Percentiles rank a stretch among this genome's conserved stretches.
Conservation (phyloP, 2,888 invertebrate genomes). For the Corbicula japonica region DNA sequence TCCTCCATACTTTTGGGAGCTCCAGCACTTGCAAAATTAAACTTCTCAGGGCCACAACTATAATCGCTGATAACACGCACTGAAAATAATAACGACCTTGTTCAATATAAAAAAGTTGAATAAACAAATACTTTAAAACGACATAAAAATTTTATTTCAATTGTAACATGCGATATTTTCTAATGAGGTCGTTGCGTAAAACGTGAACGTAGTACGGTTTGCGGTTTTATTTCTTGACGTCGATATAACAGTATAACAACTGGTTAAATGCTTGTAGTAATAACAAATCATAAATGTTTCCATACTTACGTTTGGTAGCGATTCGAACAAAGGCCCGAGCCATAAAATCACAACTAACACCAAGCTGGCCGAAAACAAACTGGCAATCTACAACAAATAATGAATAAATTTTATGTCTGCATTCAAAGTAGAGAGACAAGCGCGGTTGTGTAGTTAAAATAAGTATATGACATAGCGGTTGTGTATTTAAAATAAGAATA, state of each 20-base stretch:
- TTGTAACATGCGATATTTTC: no score
- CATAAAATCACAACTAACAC: constrained; percentile 81
- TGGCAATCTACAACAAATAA: constrained; percentile 72
- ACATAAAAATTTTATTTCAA: no score
- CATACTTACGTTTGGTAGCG: constrained; percentile 80
- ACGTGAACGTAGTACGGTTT: no score
- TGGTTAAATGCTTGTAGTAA: no score
- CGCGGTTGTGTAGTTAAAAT: no score
- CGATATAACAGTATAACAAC: no score
- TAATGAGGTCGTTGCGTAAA: no score
- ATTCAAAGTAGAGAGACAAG: not conserved
- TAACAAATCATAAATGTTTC: not conserved
- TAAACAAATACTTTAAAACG: not conserved
- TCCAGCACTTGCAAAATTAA: constrained; percentile 84
- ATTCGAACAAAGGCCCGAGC: constrained; percentile 80
- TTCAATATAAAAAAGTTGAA: not conserved
- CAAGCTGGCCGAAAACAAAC: constrained; percentile 76
- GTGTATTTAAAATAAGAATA: no score
- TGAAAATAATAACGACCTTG: constrained; percentile 85
- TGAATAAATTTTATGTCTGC: not conserved
- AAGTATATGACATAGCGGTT: no score
- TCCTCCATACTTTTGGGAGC: constrained; percentile 81
- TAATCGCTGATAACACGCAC: constrained; percentile 88
- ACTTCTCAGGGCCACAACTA: constrained; percentile 85
- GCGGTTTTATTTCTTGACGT: no score